A percentile compares a stretch with the other conserved stretches of the same genome.
Evolutionary conservation across 1,140 invertebrate species (phyloP).

Genomic region (Heliconius melpomene): DNA sequence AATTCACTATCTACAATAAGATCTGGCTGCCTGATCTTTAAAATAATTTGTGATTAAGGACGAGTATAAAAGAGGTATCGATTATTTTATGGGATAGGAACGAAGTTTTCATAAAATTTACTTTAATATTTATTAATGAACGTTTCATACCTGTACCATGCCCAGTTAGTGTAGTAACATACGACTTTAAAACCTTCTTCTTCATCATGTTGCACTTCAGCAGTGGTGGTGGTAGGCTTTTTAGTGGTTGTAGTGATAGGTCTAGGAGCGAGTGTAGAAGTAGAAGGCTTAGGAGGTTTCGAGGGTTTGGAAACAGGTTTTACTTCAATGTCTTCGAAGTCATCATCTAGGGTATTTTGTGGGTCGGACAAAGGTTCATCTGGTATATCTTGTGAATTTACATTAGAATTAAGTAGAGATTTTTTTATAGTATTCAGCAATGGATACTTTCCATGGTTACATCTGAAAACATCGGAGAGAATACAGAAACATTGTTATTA

Average conservation of each 20-base stretch:
- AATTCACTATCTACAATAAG: too few relatives aligned
- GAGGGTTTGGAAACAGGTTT: constrained; percentile 44
- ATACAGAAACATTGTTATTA: constrained; percentile 19
- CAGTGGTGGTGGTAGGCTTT: constrained; percentile 47
- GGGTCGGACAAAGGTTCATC: constrained; percentile 49
- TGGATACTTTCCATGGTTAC: constrained; percentile 89
- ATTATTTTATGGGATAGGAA: too few relatives aligned
- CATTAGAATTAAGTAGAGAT: constrained; percentile 81
- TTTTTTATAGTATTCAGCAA: constrained; percentile 86
- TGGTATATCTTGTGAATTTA: constrained; percentile 45
- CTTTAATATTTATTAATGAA: not conserved
- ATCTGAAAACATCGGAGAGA: constrained; percentile 68
- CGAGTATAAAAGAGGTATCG: too few relatives aligned
- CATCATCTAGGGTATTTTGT: constrained; percentile 56
- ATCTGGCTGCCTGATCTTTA: too few relatives aligned
- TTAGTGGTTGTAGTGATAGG: constrained; percentile 13
- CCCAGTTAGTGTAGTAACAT: constrained; percentile 97
- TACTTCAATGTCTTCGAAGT: constrained; percentile 71
- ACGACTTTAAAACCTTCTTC: constrained; percentile 86
- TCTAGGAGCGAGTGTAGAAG: not conserved
- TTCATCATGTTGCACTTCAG: constrained; percentile 44
- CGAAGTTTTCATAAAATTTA: too few relatives aligned
- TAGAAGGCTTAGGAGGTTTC: not conserved
- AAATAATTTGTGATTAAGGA: too few relatives aligned
- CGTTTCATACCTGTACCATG: constrained; percentile 86